Conservation (phyloP, 1,140 invertebrate species). For the Colletes gigas region DNA sequence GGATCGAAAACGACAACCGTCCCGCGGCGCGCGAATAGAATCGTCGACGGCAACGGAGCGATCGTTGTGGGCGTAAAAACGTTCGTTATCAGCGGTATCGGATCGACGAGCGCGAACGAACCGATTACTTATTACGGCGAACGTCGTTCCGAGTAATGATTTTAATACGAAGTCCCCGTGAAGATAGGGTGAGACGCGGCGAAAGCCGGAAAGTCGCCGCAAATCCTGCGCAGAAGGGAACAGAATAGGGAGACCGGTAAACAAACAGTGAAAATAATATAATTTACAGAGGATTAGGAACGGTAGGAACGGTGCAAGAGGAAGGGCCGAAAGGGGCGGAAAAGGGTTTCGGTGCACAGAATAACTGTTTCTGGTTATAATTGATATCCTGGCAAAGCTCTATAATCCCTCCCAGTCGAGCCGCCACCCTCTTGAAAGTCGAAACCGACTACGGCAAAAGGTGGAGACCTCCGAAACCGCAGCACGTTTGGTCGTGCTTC, state of each 20-base stretch:
- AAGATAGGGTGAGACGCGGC: constrained; percentile 69
- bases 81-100: too few relatives aligned
- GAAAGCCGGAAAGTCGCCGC: constrained; percentile 79
- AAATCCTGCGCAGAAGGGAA: constrained; percentile 76
- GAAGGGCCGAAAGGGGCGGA: constrained; percentile 60
- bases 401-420: constrained; percentile 76
- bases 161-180: constrained; percentile 58
- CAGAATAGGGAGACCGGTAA: constrained; percentile 77
- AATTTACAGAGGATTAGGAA: constrained; percentile 80
- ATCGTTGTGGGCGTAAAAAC: neutral
- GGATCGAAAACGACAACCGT: neutral
- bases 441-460: constrained; percentile 75
- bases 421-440: constrained; percentile 77
- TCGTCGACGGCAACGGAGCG: neutral
- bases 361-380: constrained; percentile 80
- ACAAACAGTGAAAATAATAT: constrained; percentile 81
- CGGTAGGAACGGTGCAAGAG: constrained; percentile 63
- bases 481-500: constrained; percentile 65
- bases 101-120: constrained; percentile 1
- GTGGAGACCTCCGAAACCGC: constrained; percentile 73
- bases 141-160: constrained; percentile 57
- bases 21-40: neutral
- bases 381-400: constrained; percentile 82
- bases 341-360: constrained; percentile 68
- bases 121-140: constrained; percentile 41